These are phyloP conservation scores for Ophioderma brevispina DNA, from an alignment of 35 echinoderm and acorn worm species.

Conservation along the genomic window DNA sequence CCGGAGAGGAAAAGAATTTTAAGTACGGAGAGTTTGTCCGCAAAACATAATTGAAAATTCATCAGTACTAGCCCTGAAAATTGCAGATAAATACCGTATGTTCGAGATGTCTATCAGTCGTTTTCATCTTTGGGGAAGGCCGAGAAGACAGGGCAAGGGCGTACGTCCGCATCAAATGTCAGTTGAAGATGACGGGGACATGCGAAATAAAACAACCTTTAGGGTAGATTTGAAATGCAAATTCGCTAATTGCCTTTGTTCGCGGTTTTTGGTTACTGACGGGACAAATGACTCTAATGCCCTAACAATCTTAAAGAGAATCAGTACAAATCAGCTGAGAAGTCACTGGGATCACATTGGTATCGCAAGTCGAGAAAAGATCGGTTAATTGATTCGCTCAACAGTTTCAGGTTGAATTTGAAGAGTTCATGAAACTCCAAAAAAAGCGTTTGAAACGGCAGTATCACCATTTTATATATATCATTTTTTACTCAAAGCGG, in stretches of 20 bases:
- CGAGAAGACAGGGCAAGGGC: neutral
- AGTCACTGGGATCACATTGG: neutral
- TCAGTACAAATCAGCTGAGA: neutral
- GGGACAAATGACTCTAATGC: neutral
- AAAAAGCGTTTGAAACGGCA: neutral
- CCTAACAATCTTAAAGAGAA: neutral
- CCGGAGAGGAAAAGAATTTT: no score
- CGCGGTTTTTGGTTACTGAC: neutral
- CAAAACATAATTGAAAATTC: neutral
- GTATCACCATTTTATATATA: no score
- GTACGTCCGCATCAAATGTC: neutral
- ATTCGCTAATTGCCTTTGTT: neutral
- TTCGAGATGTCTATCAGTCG: neutral
- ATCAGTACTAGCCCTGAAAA: neutral
- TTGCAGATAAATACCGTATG: neutral
- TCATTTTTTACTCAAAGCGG: no score
- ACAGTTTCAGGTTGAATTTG: neutral
- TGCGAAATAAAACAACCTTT: neutral
- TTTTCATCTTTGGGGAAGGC: neutral
- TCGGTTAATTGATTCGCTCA: neutral
- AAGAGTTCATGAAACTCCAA: neutral
- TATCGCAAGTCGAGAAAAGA: neutral
- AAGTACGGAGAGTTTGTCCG: no score
- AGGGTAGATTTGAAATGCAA: neutral
- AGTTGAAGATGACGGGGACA: no score